Conservation (phyloP, 2,888 invertebrate species). For the Trissolcus brochymenae region DNA sequence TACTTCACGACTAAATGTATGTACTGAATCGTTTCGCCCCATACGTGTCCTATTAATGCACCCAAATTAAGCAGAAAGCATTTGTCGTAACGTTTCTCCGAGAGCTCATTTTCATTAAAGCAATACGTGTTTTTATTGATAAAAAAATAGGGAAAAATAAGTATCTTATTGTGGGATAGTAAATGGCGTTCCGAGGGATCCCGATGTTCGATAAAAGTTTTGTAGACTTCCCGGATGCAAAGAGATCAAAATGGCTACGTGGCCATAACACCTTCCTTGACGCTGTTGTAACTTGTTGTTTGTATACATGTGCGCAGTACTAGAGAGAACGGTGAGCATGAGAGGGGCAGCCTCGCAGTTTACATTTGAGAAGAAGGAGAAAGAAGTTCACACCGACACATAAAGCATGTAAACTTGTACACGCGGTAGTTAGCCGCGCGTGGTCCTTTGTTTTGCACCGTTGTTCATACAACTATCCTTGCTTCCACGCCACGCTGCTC, state of each 20-base stretch:
- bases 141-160: background rate
- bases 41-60: slow-evolving; percentile 10
- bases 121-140: too few relatives aligned
- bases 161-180: slow-evolving; percentile 13
- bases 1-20: too few relatives aligned
- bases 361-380: slow-evolving; percentile 48
- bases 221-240: slow-evolving; percentile 62
- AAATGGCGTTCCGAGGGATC: slow-evolving; percentile 23
- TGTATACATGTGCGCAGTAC: slow-evolving; percentile 31
- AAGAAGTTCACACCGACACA: slow-evolving; percentile 56
- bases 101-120: too few relatives aligned
- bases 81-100: too few relatives aligned
- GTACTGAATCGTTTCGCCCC: slow-evolving; percentile 6
- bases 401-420: slow-evolving; percentile 55
- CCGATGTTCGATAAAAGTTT: slow-evolving; percentile 10
- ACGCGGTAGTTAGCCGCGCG: slow-evolving; percentile 56
- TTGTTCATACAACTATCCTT: slow-evolving; percentile 45
- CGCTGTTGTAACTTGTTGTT: slow-evolving; percentile 48
- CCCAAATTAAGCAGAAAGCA: background rate
- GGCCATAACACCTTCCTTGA: slow-evolving; percentile 50
- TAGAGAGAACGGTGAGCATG: slow-evolving; percentile 11
- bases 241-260: slow-evolving; percentile 59
- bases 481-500: slow-evolving; percentile 17
- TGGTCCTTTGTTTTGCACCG: slow-evolving; percentile 58
- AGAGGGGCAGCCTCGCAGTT: slow-evolving; percentile 43